Evolutionary conservation across 1,140 invertebrate genomes (phyloP), one percentile per base, ranked within the genome.

Genomic region (Colletes gigas): DNA sequence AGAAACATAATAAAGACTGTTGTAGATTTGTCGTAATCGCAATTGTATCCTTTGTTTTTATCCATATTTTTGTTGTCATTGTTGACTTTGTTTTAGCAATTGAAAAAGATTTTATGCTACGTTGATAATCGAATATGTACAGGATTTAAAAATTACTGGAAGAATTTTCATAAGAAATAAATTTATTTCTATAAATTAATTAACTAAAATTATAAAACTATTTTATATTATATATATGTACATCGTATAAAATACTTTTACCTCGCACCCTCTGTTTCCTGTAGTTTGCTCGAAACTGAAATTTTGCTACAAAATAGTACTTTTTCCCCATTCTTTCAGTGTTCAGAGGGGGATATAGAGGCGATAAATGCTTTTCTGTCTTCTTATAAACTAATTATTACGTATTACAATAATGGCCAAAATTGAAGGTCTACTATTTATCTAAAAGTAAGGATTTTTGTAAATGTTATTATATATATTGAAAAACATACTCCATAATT

Each of bases 1-100:
- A 85, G 80, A 86, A 90, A 87, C 81, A 83, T 89, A 92, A 92
- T 90, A 91, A 93, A 93, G 91, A 92, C 92, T 93, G 92, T 92
- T 92, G 84, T 88, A 88, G 79, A 88, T 77, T 87, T 86, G 67
- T 76, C 30, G 50, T 73, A 79, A 78, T 54, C 44, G 30, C 8
- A 65, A 30, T 79, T 50, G 10, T 19, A 65, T 73, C 14, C 8
- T 30, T 78, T 68, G 30, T 17, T 52, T 41, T 44, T 8, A 71
- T 41, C n/a, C 47, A 60, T n/a, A 52, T 44, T 52, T 41, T 41
- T 30, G 0, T 47, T 30, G 12, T 41, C 44, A 3, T 44, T 73
- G 3, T 47, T 17, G 30, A 30, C 30, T 30, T 30, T 30, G 30
- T 30, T 30, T 30, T 30, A 30, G 2, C 2, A 30, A 30, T 30